Evolutionary conservation across 1,140 invertebrate genomes (phyloP).

Genomic region (Caerostris darwini): DNA sequence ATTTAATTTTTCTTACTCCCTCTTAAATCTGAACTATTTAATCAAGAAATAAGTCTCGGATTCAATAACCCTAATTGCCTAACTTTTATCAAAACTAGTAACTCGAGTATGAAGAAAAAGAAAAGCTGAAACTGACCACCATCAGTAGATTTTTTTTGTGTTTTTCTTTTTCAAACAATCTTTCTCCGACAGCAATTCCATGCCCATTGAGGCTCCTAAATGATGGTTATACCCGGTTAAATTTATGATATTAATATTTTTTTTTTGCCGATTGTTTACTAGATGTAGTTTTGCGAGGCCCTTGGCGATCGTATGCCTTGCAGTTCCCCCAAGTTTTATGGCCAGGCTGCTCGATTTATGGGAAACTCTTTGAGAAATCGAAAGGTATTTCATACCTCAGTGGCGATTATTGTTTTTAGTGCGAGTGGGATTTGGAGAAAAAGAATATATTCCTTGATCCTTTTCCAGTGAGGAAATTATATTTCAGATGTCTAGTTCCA

Average conservation of each 20-base stretch:
- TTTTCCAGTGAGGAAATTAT: not conserved
- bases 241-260: constrained; percentile 32
- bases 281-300: not conserved
- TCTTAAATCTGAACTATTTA: too few relatives aligned
- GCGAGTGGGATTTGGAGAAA: not conserved
- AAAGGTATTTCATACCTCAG: constrained; percentile 4
- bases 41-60: too few relatives aligned
- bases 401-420: not conserved
- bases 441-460: not conserved
- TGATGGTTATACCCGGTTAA: not conserved
- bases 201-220: not conserved
- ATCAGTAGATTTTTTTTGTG: not conserved
- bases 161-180: not conserved
- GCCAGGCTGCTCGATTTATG: not conserved
- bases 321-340: constrained; percentile 11
- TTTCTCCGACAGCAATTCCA: not conserved
- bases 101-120: too few relatives aligned
- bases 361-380: not conserved
- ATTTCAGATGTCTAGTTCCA: not conserved
- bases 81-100: too few relatives aligned
- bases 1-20: too few relatives aligned
- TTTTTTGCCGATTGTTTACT: not conserved
- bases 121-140: not conserved
- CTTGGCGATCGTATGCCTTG: not conserved
- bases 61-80: too few relatives aligned